Base-by-base conservation (phyloP, 2,797 vertebrate genomes). In the Galaxias olidus region DNA sequence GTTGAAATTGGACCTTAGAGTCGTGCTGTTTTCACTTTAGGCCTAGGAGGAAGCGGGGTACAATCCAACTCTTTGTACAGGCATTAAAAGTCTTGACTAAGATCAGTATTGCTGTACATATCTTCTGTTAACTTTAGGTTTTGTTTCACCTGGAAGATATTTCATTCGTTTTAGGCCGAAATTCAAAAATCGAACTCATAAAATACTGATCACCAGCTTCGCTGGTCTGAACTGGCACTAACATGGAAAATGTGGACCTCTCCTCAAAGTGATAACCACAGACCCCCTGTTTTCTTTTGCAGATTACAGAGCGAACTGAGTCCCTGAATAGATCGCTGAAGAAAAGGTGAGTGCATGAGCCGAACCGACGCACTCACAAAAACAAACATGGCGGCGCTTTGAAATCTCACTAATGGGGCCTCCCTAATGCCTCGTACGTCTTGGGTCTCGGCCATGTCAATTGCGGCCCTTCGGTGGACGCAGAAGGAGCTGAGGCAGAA, bases 301-400 rank as follows among this genome's bases (percentile, higher is more conserved):
- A 99, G 97, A 92, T 98, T 78, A 89, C 89, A 0, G 93, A 96
- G 78, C 92, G 93, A 71, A 95, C 95, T 0, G 94, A 96, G 82
- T 96, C 90, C 0, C 87, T 98, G 88, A 95, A 90, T 81, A 92
- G 92, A 59, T 95, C 94, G 0, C 88, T 98, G 80, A 84, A 95
- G 89, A 97, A 95, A 87, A 98, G 96, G 96, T 99, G 62, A 74
- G 76, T 73, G 44, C 15, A 10, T 47, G 5, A 43, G 51, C 43
- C 55, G 49, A 46, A 45, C 10, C 19, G 47, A 45, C 20, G 18
- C 17, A 44, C 41, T 8, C 15, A 1, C 5, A 13, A 41, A 14
- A 55, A 6, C 4, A 47, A 50, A 41, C 46, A 17, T 8, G 17
- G 17, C 51, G 9, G 15, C 2, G 45, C 0, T 15, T 15, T 15